Evolutionary conservation across 2,113 vertebrate species (phyloP), one percentile per base, ranked within the genome.

Genomic region (Phrynosoma platyrhinos): DNA sequence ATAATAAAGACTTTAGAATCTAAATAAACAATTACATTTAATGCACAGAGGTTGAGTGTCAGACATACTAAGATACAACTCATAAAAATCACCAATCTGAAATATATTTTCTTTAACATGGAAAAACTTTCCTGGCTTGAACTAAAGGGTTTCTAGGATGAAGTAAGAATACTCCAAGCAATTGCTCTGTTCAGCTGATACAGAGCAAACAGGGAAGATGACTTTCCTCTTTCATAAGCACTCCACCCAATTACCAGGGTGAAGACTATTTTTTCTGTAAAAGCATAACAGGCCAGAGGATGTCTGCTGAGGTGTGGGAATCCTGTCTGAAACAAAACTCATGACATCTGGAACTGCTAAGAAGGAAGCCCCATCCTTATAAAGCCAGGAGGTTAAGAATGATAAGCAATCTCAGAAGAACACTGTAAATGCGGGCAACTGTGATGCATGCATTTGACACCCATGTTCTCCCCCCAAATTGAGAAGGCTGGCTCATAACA

Each of bases 321-420:
- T 79, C 88, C 53, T 88, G 47, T 64, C 72, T 69, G 66, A 87
- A 42, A 36, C 42, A 66, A 88, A 90, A 84, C 0, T 53, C 81
- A 72, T 52, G 52, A 27, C 9, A 83, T 4, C 4, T 0, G 82
- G 16, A 85, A 27, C 74, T 25, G 53, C 18, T 78, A 47, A 64
- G 4, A 71, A 88, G 90, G 77, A 92, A 79, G 32, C 72, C 71
- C 68, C 30, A 88, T 36, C 32, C 85, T 87, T 74, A 72, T 5
- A 85, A 87, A 89, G 6, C 0, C 4, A 18, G 62, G 42, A 91
- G 55, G 68, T 53, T 18, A 69, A 89, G 47, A 75, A 27, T 42
- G 32, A 53, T 32, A 75, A 42, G 79, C 81, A 82, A 86, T 77
- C 71, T 64, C 21, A 82, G 53, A 36, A 47, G 16, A 75, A n/a